Percentiles rank a stretch among this genome's conserved stretches.
Conservation (phyloP, 1,140 invertebrate genomes). For the Schlechtendalia chinensis region DNA sequence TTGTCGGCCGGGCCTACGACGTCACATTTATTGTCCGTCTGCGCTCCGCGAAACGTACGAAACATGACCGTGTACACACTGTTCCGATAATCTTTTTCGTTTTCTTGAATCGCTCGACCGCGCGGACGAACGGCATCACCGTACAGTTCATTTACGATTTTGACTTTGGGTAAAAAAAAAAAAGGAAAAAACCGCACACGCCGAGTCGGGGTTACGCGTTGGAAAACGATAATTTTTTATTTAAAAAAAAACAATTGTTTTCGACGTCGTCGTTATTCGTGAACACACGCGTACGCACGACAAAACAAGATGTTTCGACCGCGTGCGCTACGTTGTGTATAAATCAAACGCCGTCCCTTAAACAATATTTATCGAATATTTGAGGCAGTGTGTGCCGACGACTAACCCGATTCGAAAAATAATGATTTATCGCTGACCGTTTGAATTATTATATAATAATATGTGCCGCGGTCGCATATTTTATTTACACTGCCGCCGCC, state of each 20-base stretch:
- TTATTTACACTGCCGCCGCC: not conserved
- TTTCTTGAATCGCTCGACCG: no score
- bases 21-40: no score
- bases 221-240: no score
- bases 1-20: no score
- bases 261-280: not conserved
- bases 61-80: slow-evolving; percentile 6
- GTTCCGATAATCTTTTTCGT: not conserved
- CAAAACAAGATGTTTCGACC: not conserved
- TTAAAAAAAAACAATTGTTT: no score
- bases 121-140: no score
- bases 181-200: not conserved
- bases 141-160: slow-evolving; percentile 28
- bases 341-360: slow-evolving; percentile 23
- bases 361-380: not conserved
- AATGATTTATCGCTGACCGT: slow-evolving; percentile 5
- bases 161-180: slow-evolving; percentile 1
- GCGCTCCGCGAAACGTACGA: no score
- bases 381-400: no score
- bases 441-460: not conserved
- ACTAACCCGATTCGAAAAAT: not conserved
- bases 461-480: not conserved
- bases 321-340: not conserved
- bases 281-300: not conserved
- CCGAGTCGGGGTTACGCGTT: not conserved